Percentiles rank a stretch among this genome's conserved stretches.
phyloP scores from a whole-genome alignment of 2,113 vertebrate genomes.

The Tretioscincus oriximinensis region DNA sequence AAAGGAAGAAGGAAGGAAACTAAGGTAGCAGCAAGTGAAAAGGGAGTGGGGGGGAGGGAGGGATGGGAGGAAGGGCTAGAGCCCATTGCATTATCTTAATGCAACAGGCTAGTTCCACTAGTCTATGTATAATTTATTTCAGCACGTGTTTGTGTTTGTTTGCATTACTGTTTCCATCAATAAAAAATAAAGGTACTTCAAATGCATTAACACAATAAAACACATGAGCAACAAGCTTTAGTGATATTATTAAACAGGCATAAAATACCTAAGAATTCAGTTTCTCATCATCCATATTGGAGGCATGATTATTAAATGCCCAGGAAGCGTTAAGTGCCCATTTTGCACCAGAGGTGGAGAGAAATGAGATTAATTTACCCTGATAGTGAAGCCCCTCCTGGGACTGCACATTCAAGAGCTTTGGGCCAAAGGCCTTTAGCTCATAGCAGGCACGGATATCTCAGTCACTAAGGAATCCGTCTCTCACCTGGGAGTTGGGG shows the following conservation, averaged over 20 bases:
- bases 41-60: no score
- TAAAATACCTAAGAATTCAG: conserved; percentile 14
- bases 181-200: background rate
- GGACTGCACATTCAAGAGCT: background rate
- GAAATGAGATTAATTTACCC: background rate
- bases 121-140: no score
- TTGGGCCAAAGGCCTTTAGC: background rate
- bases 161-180: no score
- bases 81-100: no score
- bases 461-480: no score
- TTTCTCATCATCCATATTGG: conserved; percentile 24
- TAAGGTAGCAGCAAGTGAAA: no score
- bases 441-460: no score
- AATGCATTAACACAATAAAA: conserved; percentile 18
- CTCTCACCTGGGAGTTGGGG: no score
- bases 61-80: no score
- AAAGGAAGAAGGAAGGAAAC: no score
- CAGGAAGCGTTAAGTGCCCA: background rate
- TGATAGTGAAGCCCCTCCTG: background rate
- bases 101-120: no score
- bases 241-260: background rate
- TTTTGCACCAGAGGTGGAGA: background rate
- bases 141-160: no score
- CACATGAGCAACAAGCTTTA: conserved; percentile 18
- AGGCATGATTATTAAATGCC: conserved; percentile 11